A percentile compares a stretch with the other conserved stretches of the same genome.
phyloP scores from a whole-genome alignment of 92 coral and sea anemone genomes.

The Scolanthus callimorphus region DNA sequence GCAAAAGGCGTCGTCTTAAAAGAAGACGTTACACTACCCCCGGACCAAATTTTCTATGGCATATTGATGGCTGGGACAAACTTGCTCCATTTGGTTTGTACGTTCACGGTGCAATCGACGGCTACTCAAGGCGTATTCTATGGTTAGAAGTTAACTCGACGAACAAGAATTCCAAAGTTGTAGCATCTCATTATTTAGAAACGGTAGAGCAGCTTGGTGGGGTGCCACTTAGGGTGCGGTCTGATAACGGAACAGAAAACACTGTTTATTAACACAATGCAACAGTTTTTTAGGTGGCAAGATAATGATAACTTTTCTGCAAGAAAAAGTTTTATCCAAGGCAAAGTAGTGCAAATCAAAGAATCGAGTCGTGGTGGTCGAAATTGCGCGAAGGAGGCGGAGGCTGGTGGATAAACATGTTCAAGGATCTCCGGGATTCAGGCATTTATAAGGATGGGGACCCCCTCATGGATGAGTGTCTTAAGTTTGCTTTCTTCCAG shows the following conservation, averaged over 20 bases:
- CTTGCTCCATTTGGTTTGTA: conserved; percentile 51
- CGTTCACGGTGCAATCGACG: conserved; percentile 49
- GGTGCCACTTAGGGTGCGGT: conserved; percentile 40
- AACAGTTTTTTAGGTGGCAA: conserved; percentile 39
- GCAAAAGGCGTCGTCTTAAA: too few species aligned
- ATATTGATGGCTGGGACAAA: too few species aligned
- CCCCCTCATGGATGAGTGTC: conserved; percentile 27
- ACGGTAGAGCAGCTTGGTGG: conserved; percentile 51
- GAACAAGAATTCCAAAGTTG: conserved; percentile 44
- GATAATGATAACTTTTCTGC: conserved; percentile 28
- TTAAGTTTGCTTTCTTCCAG: conserved; percentile 44
- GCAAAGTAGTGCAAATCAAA: conserved; percentile 40
- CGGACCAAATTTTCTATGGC: too few species aligned
- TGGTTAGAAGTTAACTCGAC: conserved; percentile 58
- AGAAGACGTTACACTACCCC: too few species aligned
- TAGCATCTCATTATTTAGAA: conserved; percentile 33
- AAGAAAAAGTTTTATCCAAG: conserved; percentile 32
- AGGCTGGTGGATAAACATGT: conserved; percentile 54
- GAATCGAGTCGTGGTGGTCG: conserved; percentile 48
- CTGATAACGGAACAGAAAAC: conserved; percentile 56
- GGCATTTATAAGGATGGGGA: conserved; percentile 15
- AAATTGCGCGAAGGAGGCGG: conserved; percentile 30
- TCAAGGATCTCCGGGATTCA: conserved; percentile 37
- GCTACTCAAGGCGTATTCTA: conserved; percentile 54
- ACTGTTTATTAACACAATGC: conserved; percentile 24